Percentiles rank a stretch among this genome's conserved stretches.
Evolutionary conservation across 92 coral and sea anemone species (phyloP).

Genomic region (Muricea muricata): DNA sequence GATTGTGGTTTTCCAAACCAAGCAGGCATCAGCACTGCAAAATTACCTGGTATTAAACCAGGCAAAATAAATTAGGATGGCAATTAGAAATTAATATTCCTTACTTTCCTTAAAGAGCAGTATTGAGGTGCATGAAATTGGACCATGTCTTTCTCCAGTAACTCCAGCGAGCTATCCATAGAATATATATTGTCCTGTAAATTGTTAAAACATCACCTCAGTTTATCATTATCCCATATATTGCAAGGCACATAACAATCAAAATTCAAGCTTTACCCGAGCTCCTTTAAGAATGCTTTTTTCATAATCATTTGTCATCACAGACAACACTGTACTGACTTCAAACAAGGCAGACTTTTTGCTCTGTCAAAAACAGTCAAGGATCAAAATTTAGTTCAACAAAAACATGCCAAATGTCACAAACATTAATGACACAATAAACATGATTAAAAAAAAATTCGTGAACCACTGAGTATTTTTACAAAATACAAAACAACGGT

Average conservation of each 20-base stretch:
- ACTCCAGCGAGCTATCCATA: conserved; percentile 85
- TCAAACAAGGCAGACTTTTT: conserved; percentile 93
- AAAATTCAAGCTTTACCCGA: conserved; percentile 75
- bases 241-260: background rate
- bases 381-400: background rate
- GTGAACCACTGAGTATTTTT: too few species aligned
- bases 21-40: too few species aligned
- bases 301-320: conserved; percentile 92
- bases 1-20: too few species aligned
- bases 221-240: too few species aligned
- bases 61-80: too few species aligned
- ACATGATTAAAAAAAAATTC: too few species aligned
- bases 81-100: background rate
- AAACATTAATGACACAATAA: too few species aligned
- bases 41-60: too few species aligned
- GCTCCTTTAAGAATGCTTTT: conserved; percentile 95
- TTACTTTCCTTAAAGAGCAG: conserved; percentile 85
- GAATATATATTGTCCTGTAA: conserved; percentile 89
- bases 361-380: conserved; percentile 57
- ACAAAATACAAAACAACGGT: too few species aligned
- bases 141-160: conserved; percentile 90
- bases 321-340: conserved; percentile 83
- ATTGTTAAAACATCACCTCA: too few species aligned
- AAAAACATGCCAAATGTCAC: too few species aligned
- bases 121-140: conserved; percentile 90